Evolutionary conservation across 2,797 vertebrate species (phyloP).

Genomic region (Halcyon badia): DNA sequence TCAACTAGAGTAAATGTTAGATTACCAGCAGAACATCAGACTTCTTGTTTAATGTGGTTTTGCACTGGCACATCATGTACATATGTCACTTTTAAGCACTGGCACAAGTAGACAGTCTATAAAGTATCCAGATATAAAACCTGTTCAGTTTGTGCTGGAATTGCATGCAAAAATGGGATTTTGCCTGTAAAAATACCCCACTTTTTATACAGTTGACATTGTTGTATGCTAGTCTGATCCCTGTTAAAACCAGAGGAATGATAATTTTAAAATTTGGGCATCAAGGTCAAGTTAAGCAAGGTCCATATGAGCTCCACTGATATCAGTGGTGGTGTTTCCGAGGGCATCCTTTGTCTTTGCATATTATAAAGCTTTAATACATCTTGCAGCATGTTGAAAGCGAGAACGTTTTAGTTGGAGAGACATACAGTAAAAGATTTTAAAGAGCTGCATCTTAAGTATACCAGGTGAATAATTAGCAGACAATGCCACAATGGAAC

Average conservation of each 20-base stretch:
- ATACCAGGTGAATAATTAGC: background rate
- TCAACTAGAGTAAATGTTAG: slow-evolving; percentile 1
- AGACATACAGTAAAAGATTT: background rate
- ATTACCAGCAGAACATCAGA: slow-evolving; percentile 1
- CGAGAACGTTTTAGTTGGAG: background rate
- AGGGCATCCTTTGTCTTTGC: background rate
- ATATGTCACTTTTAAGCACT: background rate
- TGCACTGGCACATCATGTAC: background rate
- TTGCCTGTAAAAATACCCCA: background rate
- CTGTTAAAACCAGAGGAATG: background rate
- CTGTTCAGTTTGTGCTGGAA: background rate
- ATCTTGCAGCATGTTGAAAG: background rate
- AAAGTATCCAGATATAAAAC: slow-evolving; percentile 8
- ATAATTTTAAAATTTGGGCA: background rate
- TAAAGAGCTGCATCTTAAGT: background rate
- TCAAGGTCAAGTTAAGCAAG: background rate
- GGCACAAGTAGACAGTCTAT: background rate
- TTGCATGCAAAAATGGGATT: background rate
- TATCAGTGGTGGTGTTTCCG: background rate
- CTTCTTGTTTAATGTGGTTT: slow-evolving; percentile 15
- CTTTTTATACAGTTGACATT: background rate
- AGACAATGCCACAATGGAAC: background rate
- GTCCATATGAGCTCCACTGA: background rate
- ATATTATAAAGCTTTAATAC: background rate
- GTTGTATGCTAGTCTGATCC: background rate